Evolutionary conservation across 92 coral and sea anemone genomes (phyloP), one percentile per base, ranked within the genome.

Genomic region (Zoanthus sociatus): DNA sequence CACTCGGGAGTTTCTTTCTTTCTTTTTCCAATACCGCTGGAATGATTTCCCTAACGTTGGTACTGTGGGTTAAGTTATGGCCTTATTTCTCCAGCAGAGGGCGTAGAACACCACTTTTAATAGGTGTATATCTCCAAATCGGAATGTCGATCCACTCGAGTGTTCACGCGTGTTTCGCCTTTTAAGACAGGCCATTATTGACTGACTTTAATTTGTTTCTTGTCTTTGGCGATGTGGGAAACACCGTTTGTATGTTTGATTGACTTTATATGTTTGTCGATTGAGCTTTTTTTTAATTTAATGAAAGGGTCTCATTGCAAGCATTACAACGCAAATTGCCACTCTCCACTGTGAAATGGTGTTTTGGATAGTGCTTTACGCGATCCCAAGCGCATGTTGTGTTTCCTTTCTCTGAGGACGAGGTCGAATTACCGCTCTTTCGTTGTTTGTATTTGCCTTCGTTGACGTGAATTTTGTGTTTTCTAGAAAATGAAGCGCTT

Each of bases 11-110:
- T 81, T 81, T 90, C 76, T 90, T 90, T 26, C 26, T 26, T 0
- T 87, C 93, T 69, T 87, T 90, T 87, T 90, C 93, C 64, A 87
- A 64, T 74, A 90, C 83, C n/a, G 84, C 86, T 77, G 93, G 93
- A 71, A 88, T 81, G 79, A 70, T 71, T 56, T 88, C 82, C 0
- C 87, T 14, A 82, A 79, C 87, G 87, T 56, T 79, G 86, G 90
- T 16, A 46, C 90, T 81, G 87, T 71, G 82, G 90, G 87, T 88
- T 88, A 79, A 56, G 7, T 53, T 79, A 79, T 79, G 85, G 85
- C 83, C 71, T 6, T 78, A 78, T 78, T 78, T 78, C 71, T 45
- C 83, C 32, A 78, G 44, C 83, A 78, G 83, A 78, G 83, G 83
- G 71, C 83, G 71, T 78, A 51, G 71, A 78, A 45, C 31, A 78